These are phyloP conservation scores for Leucoraja erinaceus DNA, from an alignment of 2,113 vertebrate genomes.

Conservation along the genomic window DNA sequence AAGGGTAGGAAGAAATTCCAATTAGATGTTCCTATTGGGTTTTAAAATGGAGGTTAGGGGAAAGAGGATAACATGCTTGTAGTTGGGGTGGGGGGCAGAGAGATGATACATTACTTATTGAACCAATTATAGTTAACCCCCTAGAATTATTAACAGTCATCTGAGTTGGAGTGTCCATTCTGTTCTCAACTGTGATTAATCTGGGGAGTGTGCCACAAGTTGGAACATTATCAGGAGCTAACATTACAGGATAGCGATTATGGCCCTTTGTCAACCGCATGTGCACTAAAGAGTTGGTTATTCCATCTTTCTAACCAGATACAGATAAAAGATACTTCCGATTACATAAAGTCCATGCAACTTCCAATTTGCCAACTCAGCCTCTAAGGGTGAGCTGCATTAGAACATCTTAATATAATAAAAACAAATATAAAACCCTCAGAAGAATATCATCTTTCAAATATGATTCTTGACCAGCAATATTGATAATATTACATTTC, in stretches of 20 bases:
- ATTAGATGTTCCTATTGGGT: too few relatives aligned
- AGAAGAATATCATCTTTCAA: background rate
- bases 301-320: background rate
- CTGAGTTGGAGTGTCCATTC: too few relatives aligned
- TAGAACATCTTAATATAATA: background rate
- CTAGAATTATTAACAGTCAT: too few relatives aligned
- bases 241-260: background rate
- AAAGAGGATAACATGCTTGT: too few relatives aligned
- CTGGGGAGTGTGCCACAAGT: background rate
- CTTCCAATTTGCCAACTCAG: background rate
- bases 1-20: too few relatives aligned
- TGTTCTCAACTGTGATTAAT: background rate
- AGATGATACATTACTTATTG: too few relatives aligned
- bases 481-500: conserved; percentile 8
- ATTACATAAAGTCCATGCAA: background rate
- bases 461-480: background rate
- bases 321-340: background rate
- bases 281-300: background rate
- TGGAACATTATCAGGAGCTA: background rate
- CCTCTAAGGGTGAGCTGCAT: background rate
- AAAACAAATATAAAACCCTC: background rate
- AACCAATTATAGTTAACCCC: too few relatives aligned
- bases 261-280: background rate
- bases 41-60: too few relatives aligned
- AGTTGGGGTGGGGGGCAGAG: too few relatives aligned